phyloP scores from a whole-genome alignment of 2,113 vertebrate species.

The Anseranas semipalmata region DNA sequence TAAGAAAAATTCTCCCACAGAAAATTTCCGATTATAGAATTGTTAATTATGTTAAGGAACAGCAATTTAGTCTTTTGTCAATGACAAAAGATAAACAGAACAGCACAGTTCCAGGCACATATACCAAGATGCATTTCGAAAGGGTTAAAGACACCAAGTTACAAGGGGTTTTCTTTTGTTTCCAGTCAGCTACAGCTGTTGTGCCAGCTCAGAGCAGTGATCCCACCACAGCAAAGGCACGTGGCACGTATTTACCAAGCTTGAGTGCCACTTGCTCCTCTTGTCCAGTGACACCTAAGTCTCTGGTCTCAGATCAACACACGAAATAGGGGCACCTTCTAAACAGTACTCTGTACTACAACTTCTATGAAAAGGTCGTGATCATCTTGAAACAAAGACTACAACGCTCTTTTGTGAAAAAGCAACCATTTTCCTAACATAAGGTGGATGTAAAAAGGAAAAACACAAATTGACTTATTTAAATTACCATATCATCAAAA shows the following conservation, averaged over 20 bases:
- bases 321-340: not conserved
- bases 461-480: not conserved
- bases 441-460: not conserved
- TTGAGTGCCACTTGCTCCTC: not conserved
- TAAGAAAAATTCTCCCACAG: not conserved
- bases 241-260: fast-evolving
- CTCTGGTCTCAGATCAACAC: not conserved
- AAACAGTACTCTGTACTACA: not conserved
- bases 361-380: not conserved
- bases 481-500: not conserved
- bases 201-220: not conserved
- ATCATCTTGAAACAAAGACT: not conserved
- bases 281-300: not conserved
- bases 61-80: not conserved
- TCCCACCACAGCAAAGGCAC: not conserved
- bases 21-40: not conserved
- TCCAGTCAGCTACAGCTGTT: not conserved
- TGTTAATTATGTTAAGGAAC: not conserved
- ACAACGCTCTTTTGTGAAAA: not conserved
- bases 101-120: not conserved
- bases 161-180: not conserved
- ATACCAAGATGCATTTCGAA: not conserved
- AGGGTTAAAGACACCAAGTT: not conserved
- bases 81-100: not conserved
- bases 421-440: not conserved